A percentile compares a stretch with the other conserved stretches of the same genome.
These are phyloP conservation scores for Phyllopteryx taeniolatus DNA, from an alignment of 2,113 vertebrate genomes.

Conservation along the genomic window DNA sequence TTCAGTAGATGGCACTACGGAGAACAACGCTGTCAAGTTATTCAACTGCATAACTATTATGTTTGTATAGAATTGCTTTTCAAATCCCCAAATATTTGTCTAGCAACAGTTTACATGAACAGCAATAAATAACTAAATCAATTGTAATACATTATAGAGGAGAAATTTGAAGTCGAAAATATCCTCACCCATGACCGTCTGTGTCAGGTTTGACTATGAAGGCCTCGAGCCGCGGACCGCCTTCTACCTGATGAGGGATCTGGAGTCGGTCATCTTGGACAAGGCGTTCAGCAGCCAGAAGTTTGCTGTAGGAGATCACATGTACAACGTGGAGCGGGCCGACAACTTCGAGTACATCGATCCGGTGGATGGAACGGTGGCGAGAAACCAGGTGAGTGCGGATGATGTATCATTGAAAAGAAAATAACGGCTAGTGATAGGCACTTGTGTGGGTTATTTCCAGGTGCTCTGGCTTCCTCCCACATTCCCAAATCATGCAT, in stretches of 20 bases:
- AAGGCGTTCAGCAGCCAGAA: conserved; percentile 92
- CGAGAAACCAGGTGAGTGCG: conserved; percentile 91
- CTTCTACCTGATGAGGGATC: conserved; percentile 90
- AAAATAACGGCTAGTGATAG: neutral
- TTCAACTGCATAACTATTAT: neutral
- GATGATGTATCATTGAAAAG: neutral
- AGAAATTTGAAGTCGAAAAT: neutral
- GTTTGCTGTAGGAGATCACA: conserved; percentile 89
- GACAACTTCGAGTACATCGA: conserved; percentile 97
- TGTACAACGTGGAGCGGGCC: conserved; percentile 89
- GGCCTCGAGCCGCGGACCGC: conserved; percentile 87
- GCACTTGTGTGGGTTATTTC: too few relatives aligned
- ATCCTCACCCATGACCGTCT: neutral
- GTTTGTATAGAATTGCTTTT: neutral
- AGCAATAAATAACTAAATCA: too few relatives aligned
- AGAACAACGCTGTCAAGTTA: neutral
- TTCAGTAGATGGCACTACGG: neutral
- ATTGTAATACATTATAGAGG: too few relatives aligned
- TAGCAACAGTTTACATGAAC: too few relatives aligned
- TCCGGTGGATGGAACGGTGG: conserved; percentile 94
- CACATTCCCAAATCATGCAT: too few relatives aligned
- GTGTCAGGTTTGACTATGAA: conserved; percentile 93
- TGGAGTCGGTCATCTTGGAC: conserved; percentile 87
- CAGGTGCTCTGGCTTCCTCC: too few relatives aligned
- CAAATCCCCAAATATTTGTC: neutral